Conservation (phyloP, 2,797 vertebrate species). For the Catostomus latipinnis region DNA sequence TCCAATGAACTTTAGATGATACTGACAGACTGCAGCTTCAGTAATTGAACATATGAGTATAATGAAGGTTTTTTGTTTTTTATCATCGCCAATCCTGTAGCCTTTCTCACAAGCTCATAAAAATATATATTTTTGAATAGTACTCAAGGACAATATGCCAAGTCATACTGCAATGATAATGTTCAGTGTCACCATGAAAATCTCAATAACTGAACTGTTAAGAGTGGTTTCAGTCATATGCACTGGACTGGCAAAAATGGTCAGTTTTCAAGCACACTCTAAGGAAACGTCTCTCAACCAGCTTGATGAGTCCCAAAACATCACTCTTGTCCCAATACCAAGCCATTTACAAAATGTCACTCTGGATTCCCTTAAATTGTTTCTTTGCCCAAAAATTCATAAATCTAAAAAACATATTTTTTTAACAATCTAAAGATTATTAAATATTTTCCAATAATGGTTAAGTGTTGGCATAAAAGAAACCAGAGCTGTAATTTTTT, state of each 20-base stretch:
- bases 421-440: no score
- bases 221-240: neutral
- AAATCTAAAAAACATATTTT: no score
- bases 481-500: no score
- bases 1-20: constrained; percentile 55
- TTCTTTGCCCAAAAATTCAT: no score
- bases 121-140: constrained; percentile 6
- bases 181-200: neutral
- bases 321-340: no score
- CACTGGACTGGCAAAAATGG: neutral
- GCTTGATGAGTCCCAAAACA: neutral
- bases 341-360: no score
- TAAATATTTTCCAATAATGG: no score
- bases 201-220: neutral
- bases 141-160: neutral
- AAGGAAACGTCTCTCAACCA: neutral
- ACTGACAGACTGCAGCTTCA: constrained; percentile 10
- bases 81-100: neutral
- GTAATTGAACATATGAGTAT: constrained; percentile 7
- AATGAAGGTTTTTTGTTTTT: constrained; percentile 3
- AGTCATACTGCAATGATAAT: neutral
- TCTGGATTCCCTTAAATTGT: no score
- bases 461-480: no score
- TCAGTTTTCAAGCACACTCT: neutral
- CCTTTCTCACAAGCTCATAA: neutral